Conservation (phyloP, 2,113 vertebrate species). For the Equus przewalskii region DNA sequence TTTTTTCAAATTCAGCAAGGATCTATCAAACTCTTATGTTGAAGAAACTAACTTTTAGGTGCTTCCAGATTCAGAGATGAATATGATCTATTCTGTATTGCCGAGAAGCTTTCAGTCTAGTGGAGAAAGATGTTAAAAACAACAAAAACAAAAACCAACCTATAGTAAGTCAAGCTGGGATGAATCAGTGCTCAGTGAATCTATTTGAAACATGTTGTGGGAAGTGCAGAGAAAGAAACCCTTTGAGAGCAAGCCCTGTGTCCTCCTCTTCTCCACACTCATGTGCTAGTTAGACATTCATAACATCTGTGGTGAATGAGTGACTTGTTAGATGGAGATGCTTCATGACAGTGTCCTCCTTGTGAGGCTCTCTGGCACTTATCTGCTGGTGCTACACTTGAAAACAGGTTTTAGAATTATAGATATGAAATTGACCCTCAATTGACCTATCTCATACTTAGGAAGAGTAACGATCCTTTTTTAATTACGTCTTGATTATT, state of each 20-base stretch:
- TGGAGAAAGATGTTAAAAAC: not conserved
- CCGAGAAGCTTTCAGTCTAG: constrained; percentile 35
- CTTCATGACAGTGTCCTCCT: not conserved
- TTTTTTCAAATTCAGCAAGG: constrained; percentile 55
- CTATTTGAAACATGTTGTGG: not conserved
- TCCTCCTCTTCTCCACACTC: not conserved
- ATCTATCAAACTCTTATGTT: not conserved
- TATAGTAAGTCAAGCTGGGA: not conserved
- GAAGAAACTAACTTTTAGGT: not conserved
- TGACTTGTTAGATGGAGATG: not conserved
- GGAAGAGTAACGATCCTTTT: not conserved
- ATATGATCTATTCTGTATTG: not conserved
- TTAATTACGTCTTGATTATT: not conserved
- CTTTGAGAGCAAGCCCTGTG: not conserved
- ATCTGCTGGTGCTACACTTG: not conserved
- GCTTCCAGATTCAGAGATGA: constrained; percentile 1
- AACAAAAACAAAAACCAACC: not conserved
- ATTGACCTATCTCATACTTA: not conserved
- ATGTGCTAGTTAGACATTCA: not conserved
- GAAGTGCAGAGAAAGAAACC: not conserved
- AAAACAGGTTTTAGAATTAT: constrained; percentile 21
- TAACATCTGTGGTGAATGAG: not conserved
- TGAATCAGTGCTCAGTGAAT: not conserved
- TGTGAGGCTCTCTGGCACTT: not conserved
- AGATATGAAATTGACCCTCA: not conserved